These are phyloP conservation scores for Pachycephala philippinensis DNA, from an alignment of 2,113 vertebrate genomes.

Conservation along the genomic window DNA sequence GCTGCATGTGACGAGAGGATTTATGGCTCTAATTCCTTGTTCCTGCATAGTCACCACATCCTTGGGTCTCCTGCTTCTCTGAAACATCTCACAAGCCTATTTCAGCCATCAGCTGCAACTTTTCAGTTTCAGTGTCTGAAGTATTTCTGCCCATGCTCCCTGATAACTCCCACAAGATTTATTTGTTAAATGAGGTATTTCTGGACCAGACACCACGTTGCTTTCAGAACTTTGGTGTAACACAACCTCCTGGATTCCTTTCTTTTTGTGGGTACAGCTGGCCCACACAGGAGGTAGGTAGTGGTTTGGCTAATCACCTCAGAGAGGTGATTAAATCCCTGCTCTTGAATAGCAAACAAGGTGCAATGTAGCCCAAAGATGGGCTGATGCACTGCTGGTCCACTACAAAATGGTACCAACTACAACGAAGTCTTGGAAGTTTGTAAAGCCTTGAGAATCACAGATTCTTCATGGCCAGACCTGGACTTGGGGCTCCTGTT, in stretches of 20 bases:
- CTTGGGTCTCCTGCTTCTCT: background rate
- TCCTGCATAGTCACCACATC: background rate
- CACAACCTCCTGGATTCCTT: background rate
- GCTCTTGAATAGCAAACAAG: background rate
- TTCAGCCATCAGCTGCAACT: background rate
- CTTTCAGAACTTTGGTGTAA: background rate
- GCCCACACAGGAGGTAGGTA: background rate
- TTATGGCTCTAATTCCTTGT: background rate
- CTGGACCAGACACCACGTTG: accelerated
- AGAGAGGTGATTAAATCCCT: background rate
- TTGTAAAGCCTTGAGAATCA: background rate
- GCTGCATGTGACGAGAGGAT: background rate
- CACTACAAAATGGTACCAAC: background rate
- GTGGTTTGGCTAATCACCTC: background rate
- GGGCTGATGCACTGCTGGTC: background rate
- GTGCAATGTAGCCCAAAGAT: background rate
- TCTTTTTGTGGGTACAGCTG: background rate
- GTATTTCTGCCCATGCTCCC: background rate
- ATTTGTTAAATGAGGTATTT: background rate
- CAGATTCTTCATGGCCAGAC: background rate
- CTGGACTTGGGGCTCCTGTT: background rate
- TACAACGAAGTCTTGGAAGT: background rate
- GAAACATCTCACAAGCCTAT: background rate
- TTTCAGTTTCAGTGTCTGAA: background rate
- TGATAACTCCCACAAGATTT: background rate